Percentiles rank a stretch among this genome's conserved stretches.
These are phyloP conservation scores for Melitaea athalia DNA, from an alignment of 2,888 invertebrate genomes.

Conservation along the genomic window DNA sequence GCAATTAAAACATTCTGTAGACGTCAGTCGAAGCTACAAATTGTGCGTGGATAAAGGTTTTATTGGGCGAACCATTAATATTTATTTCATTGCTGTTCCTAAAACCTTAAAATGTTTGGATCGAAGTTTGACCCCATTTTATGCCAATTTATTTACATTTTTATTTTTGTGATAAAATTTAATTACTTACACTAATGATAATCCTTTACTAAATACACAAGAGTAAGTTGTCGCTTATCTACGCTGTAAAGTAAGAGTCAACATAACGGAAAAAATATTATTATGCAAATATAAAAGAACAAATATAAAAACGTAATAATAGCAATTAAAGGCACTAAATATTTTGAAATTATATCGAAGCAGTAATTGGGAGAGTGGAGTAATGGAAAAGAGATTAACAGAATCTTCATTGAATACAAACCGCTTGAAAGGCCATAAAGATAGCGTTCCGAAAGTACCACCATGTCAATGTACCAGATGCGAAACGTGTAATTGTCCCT, in stretches of 20 bases:
- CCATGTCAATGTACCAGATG: conserved; percentile 35
- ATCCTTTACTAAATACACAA: conserved; percentile 1
- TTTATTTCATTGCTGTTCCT: conserved; percentile 51
- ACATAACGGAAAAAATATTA: not conserved
- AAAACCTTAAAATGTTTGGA: conserved; percentile 38
- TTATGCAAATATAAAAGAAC: not conserved
- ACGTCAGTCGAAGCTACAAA: conserved; percentile 45
- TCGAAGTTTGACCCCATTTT: conserved; percentile 26
- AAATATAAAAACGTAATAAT: not conserved
- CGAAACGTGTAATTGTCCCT: conserved; percentile 36
- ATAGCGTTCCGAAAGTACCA: conserved; percentile 25
- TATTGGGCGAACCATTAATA: conserved; percentile 50
- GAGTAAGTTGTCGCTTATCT: not conserved
- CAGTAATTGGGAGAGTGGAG: not conserved
- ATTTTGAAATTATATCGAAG: not conserved
- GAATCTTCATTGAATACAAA: not conserved
- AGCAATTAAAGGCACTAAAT: not conserved
- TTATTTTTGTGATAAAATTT: conserved; percentile 14
- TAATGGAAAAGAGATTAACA: not conserved
- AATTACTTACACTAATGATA: not conserved
- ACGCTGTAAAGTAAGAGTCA: not conserved
- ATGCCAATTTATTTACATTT: conserved; percentile 27
- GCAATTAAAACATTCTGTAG: conserved; percentile 65
- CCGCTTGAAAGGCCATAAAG: not conserved
- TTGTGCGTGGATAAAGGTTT: conserved; percentile 63